Evolutionary conservation across 1,140 invertebrate species (phyloP).

Genomic region (Saccostrea echinata): DNA sequence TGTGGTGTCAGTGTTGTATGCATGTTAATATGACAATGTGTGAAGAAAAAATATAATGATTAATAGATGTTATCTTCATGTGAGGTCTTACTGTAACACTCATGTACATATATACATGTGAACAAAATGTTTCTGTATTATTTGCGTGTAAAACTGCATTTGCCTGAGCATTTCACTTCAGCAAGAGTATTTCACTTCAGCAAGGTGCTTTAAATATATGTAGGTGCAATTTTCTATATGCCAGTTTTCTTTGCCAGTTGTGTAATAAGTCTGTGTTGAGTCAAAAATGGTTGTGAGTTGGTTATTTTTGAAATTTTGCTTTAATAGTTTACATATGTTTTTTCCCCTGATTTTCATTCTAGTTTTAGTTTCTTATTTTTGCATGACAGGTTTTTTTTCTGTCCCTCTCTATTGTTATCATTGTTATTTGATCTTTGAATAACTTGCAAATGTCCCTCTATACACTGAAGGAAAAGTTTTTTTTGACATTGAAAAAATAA

Average conservation of each 20-base stretch:
- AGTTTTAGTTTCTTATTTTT: background rate
- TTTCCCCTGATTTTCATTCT: background rate
- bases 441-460: too few species aligned
- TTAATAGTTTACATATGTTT: conserved; percentile 21
- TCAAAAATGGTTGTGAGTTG: conserved; percentile 17
- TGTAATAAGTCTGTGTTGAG: background rate
- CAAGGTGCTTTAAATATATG: conserved; percentile 3
- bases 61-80: background rate
- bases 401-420: background rate
- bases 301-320: conserved; percentile 10
- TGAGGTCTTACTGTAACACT: background rate
- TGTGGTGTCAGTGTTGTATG: background rate
- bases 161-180: background rate
- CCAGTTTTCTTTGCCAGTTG: conserved; percentile 22
- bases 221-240: conserved; percentile 31
- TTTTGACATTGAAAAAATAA: too few species aligned
- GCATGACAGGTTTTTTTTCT: background rate
- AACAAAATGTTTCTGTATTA: background rate
- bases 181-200: background rate
- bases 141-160: background rate
- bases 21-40: background rate
- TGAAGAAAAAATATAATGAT: background rate
- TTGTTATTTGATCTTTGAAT: background rate
- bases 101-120: background rate
- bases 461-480: too few species aligned